Base-by-base conservation (phyloP, 2,888 invertebrate species). In the Brachypalpus laphriformis region DNA sequence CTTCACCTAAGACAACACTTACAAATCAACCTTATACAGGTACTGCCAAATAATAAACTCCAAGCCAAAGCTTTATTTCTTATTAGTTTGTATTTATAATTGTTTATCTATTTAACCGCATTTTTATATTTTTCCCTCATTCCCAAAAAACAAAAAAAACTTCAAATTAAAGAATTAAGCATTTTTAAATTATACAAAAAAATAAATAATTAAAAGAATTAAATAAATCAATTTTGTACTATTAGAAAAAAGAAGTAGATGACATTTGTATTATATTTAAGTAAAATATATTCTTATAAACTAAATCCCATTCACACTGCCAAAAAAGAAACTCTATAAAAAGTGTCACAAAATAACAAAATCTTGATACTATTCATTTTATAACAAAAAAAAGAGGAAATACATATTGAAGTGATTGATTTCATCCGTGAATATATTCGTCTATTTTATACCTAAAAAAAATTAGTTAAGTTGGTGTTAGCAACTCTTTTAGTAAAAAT, bases 251-350 rank as follows among this genome's bases (percentile, higher is more conserved):
- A 65, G n/a, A 14, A 22, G 16, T 56, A 40, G 28, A 42, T 54
- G 42, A 25, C 22, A 51, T 18, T 14, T 68, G 16, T 56, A 42
- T 40, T 37, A 61, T 18, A 5, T 47, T 31, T 63, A 70, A 42
- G 42, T 16, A 66, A 37, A 40, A 45, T 25, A 31, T 57, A 34
- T 28, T 57, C 25, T 40, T 31, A 49, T 20, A 49, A 54, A 77
- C 61, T 42, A 18, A 77, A 61, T 61, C 77, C 68, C 45, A 54
- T 51, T 77, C 45, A 61, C 77, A 77, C 77, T 77, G 77, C 77
- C 77, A 77, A 77, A 54, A 31, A 54, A 25, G 47, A 22, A 25
- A 40, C 25, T 7, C 47, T 47, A 31, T 22, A 28, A 8, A 63
- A 51, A 28, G 11, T 9, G 31, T 31, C n/a, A 49, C 7, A 11